Conservation (phyloP, 1,140 invertebrate species). For the Nephotettix cincticeps region DNA sequence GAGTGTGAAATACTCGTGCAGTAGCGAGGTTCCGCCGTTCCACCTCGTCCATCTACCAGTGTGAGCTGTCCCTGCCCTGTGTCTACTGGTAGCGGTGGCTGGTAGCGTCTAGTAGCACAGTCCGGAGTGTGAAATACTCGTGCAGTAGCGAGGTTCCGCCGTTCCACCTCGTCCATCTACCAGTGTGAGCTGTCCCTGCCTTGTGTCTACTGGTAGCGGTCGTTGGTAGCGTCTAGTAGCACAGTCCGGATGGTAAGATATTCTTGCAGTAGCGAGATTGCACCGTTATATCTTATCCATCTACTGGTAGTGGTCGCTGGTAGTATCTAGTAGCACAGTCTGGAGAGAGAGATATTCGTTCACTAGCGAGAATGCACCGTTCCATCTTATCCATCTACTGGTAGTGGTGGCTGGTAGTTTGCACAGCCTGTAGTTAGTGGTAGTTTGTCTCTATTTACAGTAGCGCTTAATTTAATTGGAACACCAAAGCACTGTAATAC, state of each 20-base stretch:
- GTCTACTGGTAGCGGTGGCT: too few relatives aligned
- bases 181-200: too few relatives aligned
- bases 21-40: background rate
- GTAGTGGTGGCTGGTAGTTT: too few relatives aligned
- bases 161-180: background rate
- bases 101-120: background rate
- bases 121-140: background rate
- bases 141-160: background rate
- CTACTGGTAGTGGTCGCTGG: background rate
- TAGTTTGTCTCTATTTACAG: too few relatives aligned
- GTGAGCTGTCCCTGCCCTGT: too few relatives aligned
- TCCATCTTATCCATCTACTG: constrained; percentile 1
- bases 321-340: background rate
- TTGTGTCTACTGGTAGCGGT: too few relatives aligned
- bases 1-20: background rate
- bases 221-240: too few relatives aligned
- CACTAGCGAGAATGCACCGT: background rate
- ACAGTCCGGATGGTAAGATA: too few relatives aligned
- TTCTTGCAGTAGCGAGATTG: background rate
- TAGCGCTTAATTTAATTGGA: too few relatives aligned
- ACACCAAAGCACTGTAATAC: too few relatives aligned
- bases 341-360: background rate
- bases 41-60: background rate
- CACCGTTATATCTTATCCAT: background rate
- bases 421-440: too few relatives aligned